Evolutionary conservation across 1,140 invertebrate genomes (phyloP).

Genomic region (Meloidogyne floridensis): DNA sequence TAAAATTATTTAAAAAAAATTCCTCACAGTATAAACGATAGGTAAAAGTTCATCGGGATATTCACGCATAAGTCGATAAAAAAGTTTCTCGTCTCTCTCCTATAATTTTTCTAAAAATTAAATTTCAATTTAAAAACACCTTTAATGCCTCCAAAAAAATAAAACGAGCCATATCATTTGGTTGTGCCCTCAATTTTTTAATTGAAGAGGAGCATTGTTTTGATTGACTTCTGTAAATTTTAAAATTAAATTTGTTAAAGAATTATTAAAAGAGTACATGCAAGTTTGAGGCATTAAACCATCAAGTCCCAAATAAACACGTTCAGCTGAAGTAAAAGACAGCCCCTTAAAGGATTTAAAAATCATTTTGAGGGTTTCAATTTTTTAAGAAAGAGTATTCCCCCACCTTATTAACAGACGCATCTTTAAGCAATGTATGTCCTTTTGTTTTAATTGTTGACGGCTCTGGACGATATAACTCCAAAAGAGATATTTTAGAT

Average conservation of each 20-base stretch:
- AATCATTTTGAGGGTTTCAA: neutral
- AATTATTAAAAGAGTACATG: neutral
- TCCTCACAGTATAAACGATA: constrained; percentile 90
- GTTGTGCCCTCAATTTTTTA: constrained; percentile 81
- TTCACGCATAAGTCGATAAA: constrained; percentile 86
- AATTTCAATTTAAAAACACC: constrained; percentile 20
- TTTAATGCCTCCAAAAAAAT: constrained; percentile 72
- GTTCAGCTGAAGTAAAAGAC: constrained; percentile 84
- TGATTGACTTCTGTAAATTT: constrained; percentile 85
- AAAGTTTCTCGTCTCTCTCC: constrained; percentile 92
- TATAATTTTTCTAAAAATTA: constrained; percentile 63
- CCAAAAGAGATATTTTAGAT: constrained; percentile 18
- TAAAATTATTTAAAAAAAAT: constrained; percentile 63
- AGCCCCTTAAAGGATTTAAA: constrained; percentile 74
- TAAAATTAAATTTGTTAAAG: constrained; percentile 67
- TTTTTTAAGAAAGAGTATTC: neutral
- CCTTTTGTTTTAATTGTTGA: neutral
- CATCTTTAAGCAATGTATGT: constrained; percentile 17
- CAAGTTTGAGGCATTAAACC: constrained; percentile 71
- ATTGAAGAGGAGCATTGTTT: constrained; percentile 80
- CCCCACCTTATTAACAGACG: constrained; percentile 10
- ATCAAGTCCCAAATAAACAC: constrained; percentile 86
- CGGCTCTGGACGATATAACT: constrained; percentile 21
- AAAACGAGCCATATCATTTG: constrained; percentile 85
- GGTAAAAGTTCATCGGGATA: constrained; percentile 85